Conservation (phyloP, 30 jellyfish, hydroid and myxozoan genomes). For the Turritopsis dohrnii region DNA sequence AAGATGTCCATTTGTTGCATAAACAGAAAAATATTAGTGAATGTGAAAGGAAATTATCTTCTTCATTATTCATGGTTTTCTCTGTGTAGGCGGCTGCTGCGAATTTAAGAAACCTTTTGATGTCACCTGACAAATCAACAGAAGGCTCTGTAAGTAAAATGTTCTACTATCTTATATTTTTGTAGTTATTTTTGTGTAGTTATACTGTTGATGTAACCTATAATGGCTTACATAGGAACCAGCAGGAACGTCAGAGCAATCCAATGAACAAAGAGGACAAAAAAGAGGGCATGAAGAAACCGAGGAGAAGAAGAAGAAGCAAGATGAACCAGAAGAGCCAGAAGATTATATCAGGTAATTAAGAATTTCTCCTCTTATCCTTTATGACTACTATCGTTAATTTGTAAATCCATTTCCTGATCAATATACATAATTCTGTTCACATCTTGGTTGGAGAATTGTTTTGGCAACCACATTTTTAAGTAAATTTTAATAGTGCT, state of each 20-base stretch:
- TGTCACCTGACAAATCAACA: background rate
- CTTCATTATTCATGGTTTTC: too few relatives aligned
- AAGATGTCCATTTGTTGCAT: background rate
- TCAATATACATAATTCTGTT: too few relatives aligned
- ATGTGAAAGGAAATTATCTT: too few relatives aligned
- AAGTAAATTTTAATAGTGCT: too few relatives aligned
- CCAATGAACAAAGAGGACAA: background rate
- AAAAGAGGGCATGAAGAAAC: slow-evolving; percentile 29
- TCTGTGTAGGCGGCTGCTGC: slow-evolving; percentile 58
- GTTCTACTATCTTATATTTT: background rate
- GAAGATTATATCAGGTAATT: slow-evolving; percentile 72
- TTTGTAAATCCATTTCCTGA: too few relatives aligned
- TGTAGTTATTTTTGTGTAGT: too few relatives aligned
- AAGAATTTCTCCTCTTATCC: background rate
- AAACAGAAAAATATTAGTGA: too few relatives aligned
- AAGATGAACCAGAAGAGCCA: slow-evolving; percentile 53
- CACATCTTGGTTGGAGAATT: too few relatives aligned
- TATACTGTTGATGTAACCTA: too few relatives aligned
- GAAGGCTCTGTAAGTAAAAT: background rate
- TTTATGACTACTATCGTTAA: background rate
- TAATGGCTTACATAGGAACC: slow-evolving; percentile 16
- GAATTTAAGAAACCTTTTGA: slow-evolving; percentile 48
- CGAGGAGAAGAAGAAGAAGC: slow-evolving; percentile 43
- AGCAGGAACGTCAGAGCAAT: background rate
- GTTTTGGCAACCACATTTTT: too few relatives aligned